phyloP scores from a whole-genome alignment of 2,888 invertebrate genomes.

The Caenorhabditis sp. region DNA sequence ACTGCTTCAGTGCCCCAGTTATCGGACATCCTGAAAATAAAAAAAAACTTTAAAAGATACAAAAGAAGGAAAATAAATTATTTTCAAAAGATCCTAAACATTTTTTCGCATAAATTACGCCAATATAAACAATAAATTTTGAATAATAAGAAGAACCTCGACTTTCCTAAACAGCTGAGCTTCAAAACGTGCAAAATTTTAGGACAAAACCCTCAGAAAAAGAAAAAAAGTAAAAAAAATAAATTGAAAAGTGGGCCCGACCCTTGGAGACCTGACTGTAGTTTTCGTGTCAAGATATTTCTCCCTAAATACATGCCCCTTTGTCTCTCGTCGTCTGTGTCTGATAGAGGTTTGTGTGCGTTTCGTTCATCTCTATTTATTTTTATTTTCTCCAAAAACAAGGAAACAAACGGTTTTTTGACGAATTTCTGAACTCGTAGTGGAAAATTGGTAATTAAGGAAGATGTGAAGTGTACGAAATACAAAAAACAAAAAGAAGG shows the following conservation, averaged over 20 bases:
- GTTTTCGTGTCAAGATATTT: constrained; percentile 19
- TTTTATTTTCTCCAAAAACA: neutral
- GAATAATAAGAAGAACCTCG: neutral
- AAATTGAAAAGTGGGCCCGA: constrained; percentile 35
- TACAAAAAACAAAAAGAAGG: too few relatives aligned
- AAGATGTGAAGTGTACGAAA: too few relatives aligned
- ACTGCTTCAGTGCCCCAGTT: constrained; percentile 45
- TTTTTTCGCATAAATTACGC: neutral
- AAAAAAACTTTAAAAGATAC: neutral
- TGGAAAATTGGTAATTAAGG: too few relatives aligned
- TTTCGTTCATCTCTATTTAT: neutral
- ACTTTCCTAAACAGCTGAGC: constrained; percentile 1
- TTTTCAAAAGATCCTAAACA: neutral
- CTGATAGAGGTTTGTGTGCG: neutral
- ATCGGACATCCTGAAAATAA: constrained; percentile 28
- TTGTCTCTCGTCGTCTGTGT: constrained; percentile 17
- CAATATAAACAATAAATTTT: neutral
- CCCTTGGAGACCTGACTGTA: neutral
- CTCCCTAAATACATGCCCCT: constrained; percentile 16
- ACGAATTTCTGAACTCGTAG: too few relatives aligned
- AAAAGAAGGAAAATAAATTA: neutral
- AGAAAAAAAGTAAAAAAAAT: constrained; percentile 23
- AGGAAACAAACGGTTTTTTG: neutral
- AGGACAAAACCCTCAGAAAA: constrained; percentile 27
- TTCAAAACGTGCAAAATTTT: constrained; percentile 3